These are phyloP conservation scores for Sarcophaga subvicina DNA, from an alignment of 2,888 invertebrate species.

Conservation along the genomic window DNA sequence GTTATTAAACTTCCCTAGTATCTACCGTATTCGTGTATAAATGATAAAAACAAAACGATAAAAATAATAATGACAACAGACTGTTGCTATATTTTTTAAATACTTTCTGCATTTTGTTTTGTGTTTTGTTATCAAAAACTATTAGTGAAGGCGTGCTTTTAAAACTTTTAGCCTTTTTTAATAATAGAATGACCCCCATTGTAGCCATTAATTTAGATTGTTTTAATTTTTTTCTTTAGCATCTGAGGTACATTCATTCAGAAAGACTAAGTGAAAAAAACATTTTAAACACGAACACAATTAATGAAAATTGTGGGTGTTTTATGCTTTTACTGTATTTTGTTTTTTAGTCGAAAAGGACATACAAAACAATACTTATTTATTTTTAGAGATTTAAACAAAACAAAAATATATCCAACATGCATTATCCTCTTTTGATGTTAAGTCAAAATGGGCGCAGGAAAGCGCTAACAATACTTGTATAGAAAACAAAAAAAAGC, in stretches of 20 bases:
- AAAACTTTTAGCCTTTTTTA: constrained; percentile 38
- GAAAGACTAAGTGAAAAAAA: too few relatives aligned
- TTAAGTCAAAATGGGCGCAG: background rate
- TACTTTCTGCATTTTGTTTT: background rate
- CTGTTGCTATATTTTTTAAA: background rate
- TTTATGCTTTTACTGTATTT: background rate
- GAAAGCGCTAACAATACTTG: background rate
- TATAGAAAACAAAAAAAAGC: constrained; percentile 18
- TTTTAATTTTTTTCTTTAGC: background rate
- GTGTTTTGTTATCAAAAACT: constrained; percentile 32
- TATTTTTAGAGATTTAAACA: background rate
- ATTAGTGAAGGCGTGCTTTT: constrained; percentile 40
- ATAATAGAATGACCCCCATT: constrained; percentile 31
- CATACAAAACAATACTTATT: constrained; percentile 36
- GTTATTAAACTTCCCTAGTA: too few relatives aligned
- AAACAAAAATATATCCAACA: constrained; percentile 11
- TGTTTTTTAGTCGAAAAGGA: background rate
- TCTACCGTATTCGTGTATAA: constrained; percentile 7
- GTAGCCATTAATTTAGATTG: constrained; percentile 9
- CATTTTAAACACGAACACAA: constrained; percentile 29
- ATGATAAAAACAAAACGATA: constrained; percentile 4
- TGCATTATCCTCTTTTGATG: constrained; percentile 43
- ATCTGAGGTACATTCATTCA: too few relatives aligned
- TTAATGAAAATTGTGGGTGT: constrained; percentile 28
- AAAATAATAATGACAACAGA: constrained; percentile 22